A percentile compares a stretch with the other conserved stretches of the same genome.
These are phyloP conservation scores for Scomber japonicus DNA, from an alignment of 2,113 vertebrate species.

Conservation along the genomic window DNA sequence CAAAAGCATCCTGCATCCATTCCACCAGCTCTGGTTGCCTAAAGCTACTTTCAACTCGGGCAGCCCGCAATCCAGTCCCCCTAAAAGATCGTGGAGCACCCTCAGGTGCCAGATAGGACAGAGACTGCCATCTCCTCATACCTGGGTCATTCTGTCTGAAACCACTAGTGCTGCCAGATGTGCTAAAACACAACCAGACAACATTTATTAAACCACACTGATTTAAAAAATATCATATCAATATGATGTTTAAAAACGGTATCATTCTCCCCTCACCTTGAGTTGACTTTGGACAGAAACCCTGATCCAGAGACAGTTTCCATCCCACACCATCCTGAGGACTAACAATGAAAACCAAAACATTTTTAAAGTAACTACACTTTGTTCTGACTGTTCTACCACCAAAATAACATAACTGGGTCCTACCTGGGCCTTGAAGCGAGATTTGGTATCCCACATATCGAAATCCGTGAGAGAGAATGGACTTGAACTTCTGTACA, in stretches of 20 bases:
- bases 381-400: background rate
- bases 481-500: constrained; percentile 59
- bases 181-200: constrained; percentile 33
- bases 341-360: constrained; percentile 49
- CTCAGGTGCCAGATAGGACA: constrained; percentile 69
- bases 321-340: constrained; percentile 64
- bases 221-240: background rate
- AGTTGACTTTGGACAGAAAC: constrained; percentile 65
- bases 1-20: constrained; percentile 59
- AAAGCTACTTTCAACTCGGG: constrained; percentile 59
- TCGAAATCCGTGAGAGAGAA: constrained; percentile 69
- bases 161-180: constrained; percentile 42
- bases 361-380: constrained; percentile 4
- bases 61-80: constrained; percentile 50
- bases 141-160: constrained; percentile 60
- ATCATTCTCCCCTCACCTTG: constrained; percentile 57
- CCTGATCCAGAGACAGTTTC: constrained; percentile 55
- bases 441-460: constrained; percentile 73
- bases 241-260: background rate
- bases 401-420: background rate
- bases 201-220: background rate
- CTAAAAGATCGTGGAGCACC: constrained; percentile 33
- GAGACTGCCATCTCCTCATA: constrained; percentile 74
- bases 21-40: constrained; percentile 53
- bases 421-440: constrained; percentile 76